Percentiles rank a stretch among this genome's conserved stretches.
These are phyloP conservation scores for Numenius phaeopus DNA, from an alignment of 2,797 vertebrate genomes.

Conservation along the genomic window DNA sequence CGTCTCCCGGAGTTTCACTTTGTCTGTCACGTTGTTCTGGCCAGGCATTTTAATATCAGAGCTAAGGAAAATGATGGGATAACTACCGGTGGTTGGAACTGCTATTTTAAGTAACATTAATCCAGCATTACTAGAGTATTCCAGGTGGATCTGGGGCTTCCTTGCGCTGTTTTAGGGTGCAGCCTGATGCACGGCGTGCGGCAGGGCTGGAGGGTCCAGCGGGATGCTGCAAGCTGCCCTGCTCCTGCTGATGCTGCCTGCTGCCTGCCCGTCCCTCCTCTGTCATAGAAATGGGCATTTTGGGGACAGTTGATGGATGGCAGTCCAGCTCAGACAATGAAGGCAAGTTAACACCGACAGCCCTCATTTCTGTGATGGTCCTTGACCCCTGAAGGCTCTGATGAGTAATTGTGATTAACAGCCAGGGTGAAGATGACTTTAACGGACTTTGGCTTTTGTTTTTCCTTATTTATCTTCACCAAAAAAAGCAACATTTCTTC, in stretches of 20 bases:
- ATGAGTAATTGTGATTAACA: neutral
- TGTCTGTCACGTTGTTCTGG: neutral
- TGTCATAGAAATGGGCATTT: neutral
- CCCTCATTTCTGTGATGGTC: neutral
- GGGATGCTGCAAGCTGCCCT: neutral
- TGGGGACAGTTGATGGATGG: neutral
- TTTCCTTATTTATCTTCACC: neutral
- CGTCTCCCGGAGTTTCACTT: neutral
- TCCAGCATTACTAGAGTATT: neutral
- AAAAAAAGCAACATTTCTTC: neutral
- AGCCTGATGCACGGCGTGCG: rapidly evolving
- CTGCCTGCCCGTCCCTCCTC: neutral
- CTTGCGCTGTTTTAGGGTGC: neutral
- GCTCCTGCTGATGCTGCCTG: neutral
- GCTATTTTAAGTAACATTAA: neutral
- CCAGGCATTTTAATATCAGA: neutral
- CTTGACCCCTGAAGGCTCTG: neutral
- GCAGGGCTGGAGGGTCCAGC: neutral
- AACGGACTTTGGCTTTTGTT: neutral
- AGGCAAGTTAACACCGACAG: neutral
- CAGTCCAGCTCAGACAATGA: neutral
- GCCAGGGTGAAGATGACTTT: neutral
- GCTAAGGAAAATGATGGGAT: neutral
- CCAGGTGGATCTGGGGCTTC: neutral
- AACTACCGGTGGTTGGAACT: neutral